phyloP scores from a whole-genome alignment of 2,888 invertebrate genomes.

The Acleris literana region DNA sequence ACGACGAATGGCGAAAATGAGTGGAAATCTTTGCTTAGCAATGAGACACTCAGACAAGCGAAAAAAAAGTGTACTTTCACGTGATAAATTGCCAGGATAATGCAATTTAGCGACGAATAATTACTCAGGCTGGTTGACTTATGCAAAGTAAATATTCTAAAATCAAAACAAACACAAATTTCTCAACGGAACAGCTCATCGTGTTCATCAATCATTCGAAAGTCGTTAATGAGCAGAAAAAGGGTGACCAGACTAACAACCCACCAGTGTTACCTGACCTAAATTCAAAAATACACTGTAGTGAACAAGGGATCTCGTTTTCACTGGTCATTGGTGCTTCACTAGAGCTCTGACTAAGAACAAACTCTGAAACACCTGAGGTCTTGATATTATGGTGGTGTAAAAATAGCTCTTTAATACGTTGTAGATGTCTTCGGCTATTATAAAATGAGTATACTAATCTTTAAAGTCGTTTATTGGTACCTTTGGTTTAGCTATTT shows the following conservation, averaged over 20 bases:
- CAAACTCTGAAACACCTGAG: conserved; percentile 18
- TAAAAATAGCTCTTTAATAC: conserved; percentile 59
- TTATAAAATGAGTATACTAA: conserved; percentile 74
- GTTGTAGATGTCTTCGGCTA: conserved; percentile 64
- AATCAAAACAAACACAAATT: conserved; percentile 43
- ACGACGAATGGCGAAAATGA: no score
- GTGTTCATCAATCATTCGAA: conserved; percentile 61
- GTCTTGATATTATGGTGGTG: conserved; percentile 45
- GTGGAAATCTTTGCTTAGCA: no score
- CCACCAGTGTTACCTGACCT: conserved; percentile 50
- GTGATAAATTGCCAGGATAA: no score
- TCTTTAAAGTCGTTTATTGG: conserved; percentile 66
- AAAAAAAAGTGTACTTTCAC: no score
- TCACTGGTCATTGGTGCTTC: conserved; percentile 46
- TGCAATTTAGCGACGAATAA: no score
- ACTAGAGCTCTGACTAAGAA: conserved; percentile 38
- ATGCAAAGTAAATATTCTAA: conserved; percentile 40
- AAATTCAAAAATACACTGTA: conserved; percentile 40
- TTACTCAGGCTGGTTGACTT: no score
- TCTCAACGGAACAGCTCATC: conserved; percentile 46
- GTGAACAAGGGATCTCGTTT: conserved; percentile 40
- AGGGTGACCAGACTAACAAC: conserved; percentile 57
- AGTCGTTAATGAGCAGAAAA: conserved; percentile 67
- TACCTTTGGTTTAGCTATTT: conserved; percentile 61
- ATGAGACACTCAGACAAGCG: no score